Evolutionary conservation across 2,113 vertebrate species (phyloP).

Genomic region (Gymnobelideus leadbeateri): DNA sequence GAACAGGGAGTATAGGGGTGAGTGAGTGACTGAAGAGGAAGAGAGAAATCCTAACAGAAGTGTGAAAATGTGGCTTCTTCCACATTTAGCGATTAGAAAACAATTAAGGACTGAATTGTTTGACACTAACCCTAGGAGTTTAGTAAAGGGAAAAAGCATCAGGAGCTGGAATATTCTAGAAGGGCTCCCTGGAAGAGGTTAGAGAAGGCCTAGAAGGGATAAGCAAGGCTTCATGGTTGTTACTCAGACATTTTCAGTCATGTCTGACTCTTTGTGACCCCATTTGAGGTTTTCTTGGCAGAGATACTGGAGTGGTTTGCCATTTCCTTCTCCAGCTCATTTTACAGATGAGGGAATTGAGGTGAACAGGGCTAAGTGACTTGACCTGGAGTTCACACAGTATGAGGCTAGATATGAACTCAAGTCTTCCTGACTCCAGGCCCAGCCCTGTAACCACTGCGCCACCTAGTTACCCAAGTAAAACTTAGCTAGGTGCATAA

Average conservation of each 20-base stretch:
- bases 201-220: neutral
- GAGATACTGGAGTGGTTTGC: neutral
- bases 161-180: neutral
- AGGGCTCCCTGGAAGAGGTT: neutral
- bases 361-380: neutral
- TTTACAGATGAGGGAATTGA: neutral
- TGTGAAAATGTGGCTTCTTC: neutral
- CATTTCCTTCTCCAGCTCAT: neutral
- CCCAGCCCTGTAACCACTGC: neutral
- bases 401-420: neutral
- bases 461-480: neutral
- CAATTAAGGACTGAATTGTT: neutral
- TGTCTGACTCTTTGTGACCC: neutral
- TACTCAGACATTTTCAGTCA: neutral
- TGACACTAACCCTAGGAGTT: neutral
- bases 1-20: neutral
- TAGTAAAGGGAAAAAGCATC: neutral
- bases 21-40: neutral
- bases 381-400: neutral
- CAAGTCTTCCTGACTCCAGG: neutral
- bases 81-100: neutral
- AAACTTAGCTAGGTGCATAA: neutral
- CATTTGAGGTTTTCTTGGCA: neutral
- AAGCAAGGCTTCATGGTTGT: neutral
- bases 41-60: neutral